These are phyloP conservation scores for Melieria omissa DNA, from an alignment of 2,888 invertebrate genomes.

Conservation along the genomic window DNA sequence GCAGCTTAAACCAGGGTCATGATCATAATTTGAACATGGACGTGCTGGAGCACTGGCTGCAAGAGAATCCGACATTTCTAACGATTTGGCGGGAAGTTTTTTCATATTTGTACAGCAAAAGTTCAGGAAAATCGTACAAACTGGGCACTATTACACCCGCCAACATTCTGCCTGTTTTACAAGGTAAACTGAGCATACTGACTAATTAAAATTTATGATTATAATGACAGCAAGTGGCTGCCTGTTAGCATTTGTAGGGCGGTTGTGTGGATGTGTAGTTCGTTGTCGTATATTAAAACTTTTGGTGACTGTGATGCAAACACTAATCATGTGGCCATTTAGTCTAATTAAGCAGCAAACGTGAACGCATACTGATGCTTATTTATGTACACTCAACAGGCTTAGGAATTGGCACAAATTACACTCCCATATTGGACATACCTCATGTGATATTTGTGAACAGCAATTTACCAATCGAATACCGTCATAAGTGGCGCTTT, in stretches of 20 bases:
- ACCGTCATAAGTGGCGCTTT: constrained; percentile 85
- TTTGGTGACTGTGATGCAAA: neutral
- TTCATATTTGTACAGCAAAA: constrained; percentile 67
- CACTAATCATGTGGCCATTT: no score
- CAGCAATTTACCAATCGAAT: constrained; percentile 79
- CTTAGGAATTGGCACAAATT: constrained; percentile 78
- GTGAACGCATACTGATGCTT: neutral
- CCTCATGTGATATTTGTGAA: constrained; percentile 85
- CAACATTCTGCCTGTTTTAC: constrained; percentile 57
- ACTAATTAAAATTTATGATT: neutral
- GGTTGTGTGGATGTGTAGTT: no score
- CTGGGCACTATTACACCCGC: constrained; percentile 25
- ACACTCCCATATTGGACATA: constrained; percentile 78
- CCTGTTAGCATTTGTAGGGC: no score
- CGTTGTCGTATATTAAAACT: neutral
- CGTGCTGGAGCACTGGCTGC: constrained; percentile 65
- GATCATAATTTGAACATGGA: constrained; percentile 55
- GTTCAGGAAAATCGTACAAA: constrained; percentile 41
- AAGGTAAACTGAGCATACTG: constrained; percentile 44
- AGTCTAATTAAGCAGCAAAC: neutral
- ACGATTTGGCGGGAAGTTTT: constrained; percentile 71
- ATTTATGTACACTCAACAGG: constrained; percentile 62
- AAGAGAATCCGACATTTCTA: constrained; percentile 68
- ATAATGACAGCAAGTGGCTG: no score
- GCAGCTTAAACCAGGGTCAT: constrained; percentile 56